These are phyloP conservation scores for Sebastes nivosus DNA, from an alignment of 2,797 vertebrate genomes.

Conservation along the genomic window DNA sequence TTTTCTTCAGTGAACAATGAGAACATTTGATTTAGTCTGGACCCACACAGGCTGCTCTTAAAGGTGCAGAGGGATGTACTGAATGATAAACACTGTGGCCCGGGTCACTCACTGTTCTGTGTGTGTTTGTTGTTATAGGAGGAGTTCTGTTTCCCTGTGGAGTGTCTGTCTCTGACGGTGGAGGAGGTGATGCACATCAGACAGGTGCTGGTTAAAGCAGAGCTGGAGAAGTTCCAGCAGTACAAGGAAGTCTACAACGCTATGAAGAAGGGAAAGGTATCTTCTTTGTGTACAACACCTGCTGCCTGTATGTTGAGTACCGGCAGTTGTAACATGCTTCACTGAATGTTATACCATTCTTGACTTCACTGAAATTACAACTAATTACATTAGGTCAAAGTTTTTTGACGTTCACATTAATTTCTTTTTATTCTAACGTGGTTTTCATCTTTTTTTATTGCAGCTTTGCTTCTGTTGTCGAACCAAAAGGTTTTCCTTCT, in stretches of 20 bases:
- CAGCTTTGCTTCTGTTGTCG: constrained; percentile 99
- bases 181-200: constrained; percentile 99
- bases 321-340: not conserved
- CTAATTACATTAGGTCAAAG: not conserved
- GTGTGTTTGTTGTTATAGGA: constrained; percentile 83
- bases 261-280: constrained; percentile 99
- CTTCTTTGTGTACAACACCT: not conserved
- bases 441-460: not conserved
- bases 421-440: not conserved
- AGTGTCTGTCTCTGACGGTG: constrained; percentile 94
- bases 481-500: constrained; percentile 95
- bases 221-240: constrained; percentile 99
- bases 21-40: constrained; percentile 9
- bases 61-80: not conserved
- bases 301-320: not conserved
- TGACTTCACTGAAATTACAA: not conserved
- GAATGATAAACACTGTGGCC: constrained; percentile 10
- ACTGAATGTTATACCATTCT: not conserved
- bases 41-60: not conserved
- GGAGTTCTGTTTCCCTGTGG: constrained; percentile 98
- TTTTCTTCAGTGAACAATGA: constrained; percentile 8
- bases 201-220: constrained; percentile 97
- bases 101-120: constrained; percentile 3
- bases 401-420: not conserved
- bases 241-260: constrained; percentile 97